Percentiles rank a stretch among this genome's conserved stretches.
Conservation (phyloP, 2,797 vertebrate genomes). For the Hippocampus kuda region DNA sequence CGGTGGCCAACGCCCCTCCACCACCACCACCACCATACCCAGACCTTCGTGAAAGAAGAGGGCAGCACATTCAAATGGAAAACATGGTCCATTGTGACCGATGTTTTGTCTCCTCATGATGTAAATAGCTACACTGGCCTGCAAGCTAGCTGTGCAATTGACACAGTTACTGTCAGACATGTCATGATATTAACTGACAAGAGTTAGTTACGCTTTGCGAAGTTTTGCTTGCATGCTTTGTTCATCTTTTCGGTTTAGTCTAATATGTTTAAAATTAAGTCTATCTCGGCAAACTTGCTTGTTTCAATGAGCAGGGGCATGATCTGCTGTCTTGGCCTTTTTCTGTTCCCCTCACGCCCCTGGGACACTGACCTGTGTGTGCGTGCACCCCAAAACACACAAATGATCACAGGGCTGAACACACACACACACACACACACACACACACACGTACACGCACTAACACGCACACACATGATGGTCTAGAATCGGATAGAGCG, state of each 20-base stretch:
- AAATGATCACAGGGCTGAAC: constrained; percentile 14
- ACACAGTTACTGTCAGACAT: constrained; percentile 21
- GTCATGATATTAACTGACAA: constrained; percentile 16
- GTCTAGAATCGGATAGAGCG: constrained; percentile 23
- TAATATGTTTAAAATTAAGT: neutral
- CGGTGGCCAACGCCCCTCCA: neutral
- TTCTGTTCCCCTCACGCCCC: constrained; percentile 36
- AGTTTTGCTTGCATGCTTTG: neutral
- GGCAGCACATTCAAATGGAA: constrained; percentile 64
- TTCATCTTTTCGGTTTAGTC: neutral
- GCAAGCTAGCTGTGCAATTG: constrained; percentile 34
- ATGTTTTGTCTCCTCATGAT: constrained; percentile 56
- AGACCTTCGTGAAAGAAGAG: constrained; percentile 45
- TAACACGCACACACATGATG: constrained; percentile 4
- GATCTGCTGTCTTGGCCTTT: constrained; percentile 46
- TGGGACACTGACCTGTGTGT: constrained; percentile 29
- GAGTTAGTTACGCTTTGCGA: constrained; percentile 10
- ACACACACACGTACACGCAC: neutral
- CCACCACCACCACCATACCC: constrained; percentile 12
- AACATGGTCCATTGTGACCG: constrained; percentile 52
- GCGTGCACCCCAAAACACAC: neutral
- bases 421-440: constrained; percentile 7
- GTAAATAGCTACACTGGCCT: constrained; percentile 55
- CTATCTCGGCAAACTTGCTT: constrained; percentile 1
- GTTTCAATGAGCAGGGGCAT: constrained; percentile 21